Percentiles rank a stretch among this genome's conserved stretches.
Conservation (phyloP, 92 coral and sea anemone genomes). For the Umimayanthus chanpuru region DNA sequence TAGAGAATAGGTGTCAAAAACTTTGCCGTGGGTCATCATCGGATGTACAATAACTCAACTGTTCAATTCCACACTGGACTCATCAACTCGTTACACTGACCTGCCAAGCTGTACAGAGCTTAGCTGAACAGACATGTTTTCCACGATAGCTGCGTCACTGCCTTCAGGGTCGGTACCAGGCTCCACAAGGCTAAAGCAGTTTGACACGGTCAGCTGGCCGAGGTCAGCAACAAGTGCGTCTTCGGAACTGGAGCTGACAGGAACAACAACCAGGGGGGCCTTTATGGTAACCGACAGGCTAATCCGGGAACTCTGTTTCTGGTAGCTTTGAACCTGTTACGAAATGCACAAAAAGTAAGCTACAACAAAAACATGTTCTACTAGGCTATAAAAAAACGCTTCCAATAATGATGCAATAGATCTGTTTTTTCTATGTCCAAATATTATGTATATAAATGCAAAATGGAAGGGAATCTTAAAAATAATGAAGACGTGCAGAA, state of each 20-base stretch:
- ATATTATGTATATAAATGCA: no score
- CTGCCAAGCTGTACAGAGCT: conserved; percentile 87
- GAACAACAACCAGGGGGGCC: conserved; percentile 89
- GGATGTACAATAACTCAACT: no score
- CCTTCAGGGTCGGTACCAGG: conserved; percentile 69
- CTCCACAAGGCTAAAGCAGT: conserved; percentile 72
- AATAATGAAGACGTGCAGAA: no score
- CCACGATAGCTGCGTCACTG: conserved; percentile 83
- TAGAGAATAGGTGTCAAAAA: no score
- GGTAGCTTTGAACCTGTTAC: conserved; percentile 81
- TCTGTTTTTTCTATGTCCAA: no score
- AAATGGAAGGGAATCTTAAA: no score
- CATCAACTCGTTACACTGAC: no score
- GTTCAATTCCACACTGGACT: no score
- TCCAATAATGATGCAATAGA: no score
- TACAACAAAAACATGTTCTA: background rate
- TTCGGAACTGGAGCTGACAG: conserved; percentile 80
- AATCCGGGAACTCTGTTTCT: conserved; percentile 82
- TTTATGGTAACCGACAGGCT: conserved; percentile 86
- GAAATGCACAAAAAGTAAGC: background rate
- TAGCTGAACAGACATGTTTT: conserved; percentile 86
- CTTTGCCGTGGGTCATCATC: no score
- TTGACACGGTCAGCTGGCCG: conserved; percentile 82
- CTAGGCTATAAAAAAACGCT: no score
- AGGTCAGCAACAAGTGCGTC: conserved; percentile 89